phyloP scores from a whole-genome alignment of 2,113 vertebrate species.

The Lasiurus borealis region DNA sequence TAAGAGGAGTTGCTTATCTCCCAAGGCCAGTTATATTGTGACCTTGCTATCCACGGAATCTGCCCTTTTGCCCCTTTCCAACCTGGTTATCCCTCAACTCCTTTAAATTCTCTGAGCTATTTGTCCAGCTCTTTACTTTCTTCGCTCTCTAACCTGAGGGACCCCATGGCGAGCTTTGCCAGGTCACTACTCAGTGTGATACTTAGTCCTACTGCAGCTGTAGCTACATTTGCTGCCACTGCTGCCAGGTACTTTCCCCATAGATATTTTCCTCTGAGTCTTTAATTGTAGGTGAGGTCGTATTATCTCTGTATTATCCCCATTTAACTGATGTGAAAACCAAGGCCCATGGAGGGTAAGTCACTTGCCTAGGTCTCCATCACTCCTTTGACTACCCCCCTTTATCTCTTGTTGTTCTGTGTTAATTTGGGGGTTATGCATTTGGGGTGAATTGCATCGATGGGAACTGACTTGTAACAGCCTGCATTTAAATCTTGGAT shows the following conservation, averaged over 20 bases:
- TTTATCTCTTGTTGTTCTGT: background rate
- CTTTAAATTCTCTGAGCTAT: background rate
- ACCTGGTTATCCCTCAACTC: background rate
- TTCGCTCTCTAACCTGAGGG: background rate
- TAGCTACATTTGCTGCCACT: too few relatives aligned
- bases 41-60: background rate
- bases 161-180: background rate
- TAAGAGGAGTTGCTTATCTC: background rate
- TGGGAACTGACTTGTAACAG: background rate
- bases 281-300: background rate
- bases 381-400: background rate
- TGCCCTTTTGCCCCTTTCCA: background rate
- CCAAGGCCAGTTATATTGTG: background rate
- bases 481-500: background rate
- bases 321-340: background rate
- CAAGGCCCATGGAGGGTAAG: background rate
- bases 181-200: too few relatives aligned
- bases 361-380: background rate
- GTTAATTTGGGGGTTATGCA: background rate
- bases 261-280: background rate
- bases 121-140: background rate
- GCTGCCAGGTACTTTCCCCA: background rate
- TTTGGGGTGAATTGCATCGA: background rate
- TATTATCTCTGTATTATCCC: background rate
- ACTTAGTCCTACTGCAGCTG: rapidly evolving